These are phyloP conservation scores for Apeltes quadracus DNA, from an alignment of 2,113 vertebrate species.

Conservation along the genomic window DNA sequence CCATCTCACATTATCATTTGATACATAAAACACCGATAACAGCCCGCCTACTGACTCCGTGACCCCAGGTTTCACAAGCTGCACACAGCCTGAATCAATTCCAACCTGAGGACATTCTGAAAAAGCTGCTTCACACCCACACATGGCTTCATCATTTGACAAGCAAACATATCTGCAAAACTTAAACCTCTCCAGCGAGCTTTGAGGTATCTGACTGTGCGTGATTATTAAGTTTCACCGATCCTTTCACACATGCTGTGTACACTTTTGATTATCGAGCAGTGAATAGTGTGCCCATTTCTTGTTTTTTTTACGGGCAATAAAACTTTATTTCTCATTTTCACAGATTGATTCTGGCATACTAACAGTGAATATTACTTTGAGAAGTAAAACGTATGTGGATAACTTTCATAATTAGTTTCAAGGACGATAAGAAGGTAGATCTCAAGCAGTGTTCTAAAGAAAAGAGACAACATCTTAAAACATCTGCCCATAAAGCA, in stretches of 20 bases:
- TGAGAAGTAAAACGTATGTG: slow-evolving; percentile 16
- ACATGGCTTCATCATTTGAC: slow-evolving; percentile 1
- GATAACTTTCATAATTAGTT: slow-evolving; percentile 27
- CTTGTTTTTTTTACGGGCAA: slow-evolving; percentile 34
- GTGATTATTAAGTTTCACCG: slow-evolving; percentile 28
- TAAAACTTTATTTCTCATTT: slow-evolving; percentile 57
- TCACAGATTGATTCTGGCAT: slow-evolving; percentile 18
- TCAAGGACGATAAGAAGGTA: neutral
- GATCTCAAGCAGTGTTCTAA: neutral
- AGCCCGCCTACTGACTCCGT: neutral
- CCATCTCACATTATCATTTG: neutral
- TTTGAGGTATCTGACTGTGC: slow-evolving; percentile 30
- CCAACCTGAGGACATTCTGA: neutral
- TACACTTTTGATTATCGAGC: slow-evolving; percentile 36
- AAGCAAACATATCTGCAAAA: slow-evolving; percentile 4
- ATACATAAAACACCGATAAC: neutral
- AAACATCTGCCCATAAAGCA: slow-evolving; percentile 12
- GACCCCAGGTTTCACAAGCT: neutral
- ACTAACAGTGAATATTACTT: slow-evolving; percentile 44
- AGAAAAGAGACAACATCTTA: neutral
- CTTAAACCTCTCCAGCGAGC: slow-evolving; percentile 8
- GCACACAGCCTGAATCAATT: neutral
- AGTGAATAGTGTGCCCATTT: slow-evolving; percentile 23
- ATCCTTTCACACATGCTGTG: slow-evolving; percentile 31
- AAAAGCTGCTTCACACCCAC: neutral